Evolutionary conservation across 2,888 invertebrate species (phyloP).

Genomic region (Euplagia quadripunctaria): DNA sequence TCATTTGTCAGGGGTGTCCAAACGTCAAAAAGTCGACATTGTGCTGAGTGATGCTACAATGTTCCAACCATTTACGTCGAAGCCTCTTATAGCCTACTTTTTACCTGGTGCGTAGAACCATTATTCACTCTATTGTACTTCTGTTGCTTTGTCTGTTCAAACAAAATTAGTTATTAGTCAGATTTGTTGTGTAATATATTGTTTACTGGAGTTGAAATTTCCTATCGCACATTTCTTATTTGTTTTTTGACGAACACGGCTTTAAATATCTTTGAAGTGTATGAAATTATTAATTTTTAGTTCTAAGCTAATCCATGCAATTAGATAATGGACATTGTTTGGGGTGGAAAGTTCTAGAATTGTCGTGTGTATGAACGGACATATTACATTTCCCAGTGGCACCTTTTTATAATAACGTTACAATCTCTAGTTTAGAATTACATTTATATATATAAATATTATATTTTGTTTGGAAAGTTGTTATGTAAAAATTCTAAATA

Average conservation of each 20-base stretch:
- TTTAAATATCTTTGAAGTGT: neutral
- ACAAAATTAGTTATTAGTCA: slow-evolving; percentile 61
- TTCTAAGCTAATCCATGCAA: too few relatives aligned
- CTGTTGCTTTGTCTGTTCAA: slow-evolving; percentile 64
- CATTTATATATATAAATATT: too few relatives aligned
- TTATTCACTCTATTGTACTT: slow-evolving; percentile 80
- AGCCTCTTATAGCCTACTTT: slow-evolving; percentile 80
- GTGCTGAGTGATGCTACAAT: slow-evolving; percentile 83
- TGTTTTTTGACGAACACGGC: neutral
- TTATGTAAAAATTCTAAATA: too few relatives aligned
- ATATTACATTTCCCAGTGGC: too few relatives aligned
- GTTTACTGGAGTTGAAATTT: slow-evolving; percentile 43
- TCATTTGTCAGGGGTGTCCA: slow-evolving; percentile 82
- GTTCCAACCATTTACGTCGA: slow-evolving; percentile 77
- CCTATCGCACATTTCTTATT: neutral
- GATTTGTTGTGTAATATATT: slow-evolving; percentile 52
- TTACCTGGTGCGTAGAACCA: slow-evolving; percentile 79
- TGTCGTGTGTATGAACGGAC: too few relatives aligned
- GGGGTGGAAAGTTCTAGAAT: too few relatives aligned
- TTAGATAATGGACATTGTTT: too few relatives aligned
- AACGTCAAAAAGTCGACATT: slow-evolving; percentile 81
- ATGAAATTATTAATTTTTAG: too few relatives aligned
- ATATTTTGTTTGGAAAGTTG: too few relatives aligned
- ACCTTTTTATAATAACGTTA: too few relatives aligned
- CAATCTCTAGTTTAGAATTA: too few relatives aligned